Evolutionary conservation across 2,797 vertebrate species (phyloP), one percentile per base, ranked within the genome.

Genomic region (Smutsia temminckii): DNA sequence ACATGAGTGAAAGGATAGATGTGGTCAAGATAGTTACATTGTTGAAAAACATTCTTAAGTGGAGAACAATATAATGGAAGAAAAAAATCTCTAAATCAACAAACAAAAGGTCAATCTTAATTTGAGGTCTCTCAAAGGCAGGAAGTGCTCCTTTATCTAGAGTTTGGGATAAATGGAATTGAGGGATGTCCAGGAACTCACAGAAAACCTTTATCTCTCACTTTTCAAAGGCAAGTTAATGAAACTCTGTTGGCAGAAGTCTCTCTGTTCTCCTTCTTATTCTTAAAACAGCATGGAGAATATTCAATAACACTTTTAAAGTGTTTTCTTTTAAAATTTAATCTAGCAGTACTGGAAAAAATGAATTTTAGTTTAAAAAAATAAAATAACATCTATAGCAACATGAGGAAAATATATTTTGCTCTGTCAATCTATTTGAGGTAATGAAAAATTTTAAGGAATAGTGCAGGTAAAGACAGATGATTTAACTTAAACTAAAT

Each of bases 261-360:
- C 32, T 87, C 27, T 81, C 34, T 84, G 17, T 75, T 88, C 37
- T 86, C 53, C 8, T 51, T 78, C 32, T 89, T 84, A 27, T 14
- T 79, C 32, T 89, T 84, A 27, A 12, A 75, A 74, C 13, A 88
- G 42, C 71, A 37, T 20, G 63, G 37, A 81, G 17, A 83, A 87
- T 77, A 63, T 69, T 64, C 37, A 37, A 6, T 32, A 77, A 83
- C n/a, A 66, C 4, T 25, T 46, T 81, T 32, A 84, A 37, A 61
- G 29, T 68, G 10, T 71, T 94, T 92, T 18, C 40, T 93, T 87
- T 91, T 46, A 72, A 92, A 88, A 51, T 51, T 71, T 77, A 78
- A 46, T 63, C 21, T 59, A 34, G 21, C 51, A 49, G 1, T 32
- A 85, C 6, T 13, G 11, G 25, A 8, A 72, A 40, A 75, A 72